Conservation (phyloP, 2,797 vertebrate species). For the Pseudotriccus pelzelni region DNA sequence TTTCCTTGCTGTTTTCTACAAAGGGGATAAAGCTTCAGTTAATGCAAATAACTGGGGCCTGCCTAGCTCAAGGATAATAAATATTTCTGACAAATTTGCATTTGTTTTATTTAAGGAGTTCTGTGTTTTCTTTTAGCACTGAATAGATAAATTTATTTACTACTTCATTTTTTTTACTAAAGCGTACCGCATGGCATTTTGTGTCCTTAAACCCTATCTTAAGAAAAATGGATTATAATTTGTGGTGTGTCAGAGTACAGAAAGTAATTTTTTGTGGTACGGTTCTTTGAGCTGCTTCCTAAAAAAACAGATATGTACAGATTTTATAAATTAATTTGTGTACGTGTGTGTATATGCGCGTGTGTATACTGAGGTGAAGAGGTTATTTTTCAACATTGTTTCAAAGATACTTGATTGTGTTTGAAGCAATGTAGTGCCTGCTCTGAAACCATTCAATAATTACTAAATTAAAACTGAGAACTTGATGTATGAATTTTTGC, state of each 20-base stretch:
- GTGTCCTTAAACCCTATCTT: constrained; percentile 36
- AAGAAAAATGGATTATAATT: constrained; percentile 39
- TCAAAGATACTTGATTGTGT: constrained; percentile 70
- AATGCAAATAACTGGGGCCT: constrained; percentile 32
- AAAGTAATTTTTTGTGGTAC: constrained; percentile 43
- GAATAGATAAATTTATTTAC: constrained; percentile 55
- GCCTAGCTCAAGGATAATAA: constrained; percentile 73
- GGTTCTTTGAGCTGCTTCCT: constrained; percentile 10
- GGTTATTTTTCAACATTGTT: constrained; percentile 61
- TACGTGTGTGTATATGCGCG: constrained; percentile 6
- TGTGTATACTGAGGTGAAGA: constrained; percentile 45
- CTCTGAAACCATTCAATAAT: constrained; percentile 64
- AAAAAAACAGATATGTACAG: constrained; percentile 50
- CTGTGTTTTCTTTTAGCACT: constrained; percentile 61
- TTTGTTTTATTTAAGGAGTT: constrained; percentile 74
- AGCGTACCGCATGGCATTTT: constrained; percentile 73
- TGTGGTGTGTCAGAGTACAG: constrained; percentile 53
- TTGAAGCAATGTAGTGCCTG: constrained; percentile 67
- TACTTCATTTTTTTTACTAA: constrained; percentile 26
- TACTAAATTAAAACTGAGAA: constrained; percentile 67
- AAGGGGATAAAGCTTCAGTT: constrained; percentile 63
- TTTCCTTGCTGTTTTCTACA: neutral
- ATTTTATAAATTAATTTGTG: constrained; percentile 66
- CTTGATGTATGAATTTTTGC: constrained; percentile 34
- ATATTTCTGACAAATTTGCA: constrained; percentile 66